Conservation (phyloP, 1,140 invertebrate species). For the Schmidtea mediterranea region DNA sequence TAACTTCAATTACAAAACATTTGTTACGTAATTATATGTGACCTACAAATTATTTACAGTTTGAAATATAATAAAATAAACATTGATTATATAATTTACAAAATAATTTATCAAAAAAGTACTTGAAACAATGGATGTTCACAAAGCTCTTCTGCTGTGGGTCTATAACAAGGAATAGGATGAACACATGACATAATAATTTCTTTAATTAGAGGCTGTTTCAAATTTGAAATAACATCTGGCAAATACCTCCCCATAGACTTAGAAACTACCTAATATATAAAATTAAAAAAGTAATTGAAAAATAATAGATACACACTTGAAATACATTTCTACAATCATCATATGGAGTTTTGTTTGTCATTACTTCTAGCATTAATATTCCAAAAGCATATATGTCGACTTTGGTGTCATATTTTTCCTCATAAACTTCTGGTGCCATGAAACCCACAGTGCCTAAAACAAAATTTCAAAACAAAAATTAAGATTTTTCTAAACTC, state of each 20-base stretch:
- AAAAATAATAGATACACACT: no score
- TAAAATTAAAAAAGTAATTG: no score
- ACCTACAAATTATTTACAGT: no score
- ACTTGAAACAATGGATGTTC: constrained; percentile 4
- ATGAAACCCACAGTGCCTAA: constrained; percentile 73
- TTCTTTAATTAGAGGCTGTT: not conserved
- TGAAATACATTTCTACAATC: constrained; percentile 39
- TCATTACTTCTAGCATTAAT: constrained; percentile 99
- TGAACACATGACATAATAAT: constrained; percentile 3
- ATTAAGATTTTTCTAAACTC: no score
- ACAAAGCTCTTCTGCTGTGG: constrained; percentile 3
- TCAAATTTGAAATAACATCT: not conserved
- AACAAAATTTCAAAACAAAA: no score
- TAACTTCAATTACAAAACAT: no score
- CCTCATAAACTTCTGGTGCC: constrained; percentile 99
- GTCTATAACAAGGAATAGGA: constrained; percentile 4
- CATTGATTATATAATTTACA: no score
- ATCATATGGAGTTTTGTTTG: constrained; percentile 89
- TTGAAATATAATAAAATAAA: no score
- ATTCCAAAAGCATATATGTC: constrained; percentile 99
- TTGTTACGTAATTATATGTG: no score
- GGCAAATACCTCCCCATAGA: not conserved
- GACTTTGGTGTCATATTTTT: constrained; percentile 93
- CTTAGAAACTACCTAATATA: not conserved
- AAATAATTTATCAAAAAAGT: no score